Conservation (phyloP, 2,888 invertebrate species). For the Campaea margaritaria region DNA sequence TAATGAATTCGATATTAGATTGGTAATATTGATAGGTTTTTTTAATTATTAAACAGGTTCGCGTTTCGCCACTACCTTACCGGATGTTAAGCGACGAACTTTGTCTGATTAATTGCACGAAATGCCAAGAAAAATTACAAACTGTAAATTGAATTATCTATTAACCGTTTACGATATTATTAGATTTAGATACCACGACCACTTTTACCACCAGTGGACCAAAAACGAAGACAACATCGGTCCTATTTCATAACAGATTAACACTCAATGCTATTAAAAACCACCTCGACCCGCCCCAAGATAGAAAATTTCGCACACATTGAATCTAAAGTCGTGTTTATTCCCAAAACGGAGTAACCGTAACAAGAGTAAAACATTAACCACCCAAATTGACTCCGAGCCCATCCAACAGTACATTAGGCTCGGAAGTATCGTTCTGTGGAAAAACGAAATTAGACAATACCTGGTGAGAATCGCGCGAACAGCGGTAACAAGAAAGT, state of each 20-base stretch:
- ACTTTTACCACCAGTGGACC: too few species aligned
- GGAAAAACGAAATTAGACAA: slow-evolving; percentile 48
- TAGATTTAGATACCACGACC: too few species aligned
- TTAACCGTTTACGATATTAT: too few species aligned
- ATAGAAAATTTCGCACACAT: neutral
- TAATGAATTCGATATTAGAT: too few species aligned
- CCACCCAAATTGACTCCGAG: slow-evolving; percentile 39
- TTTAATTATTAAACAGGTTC: too few species aligned
- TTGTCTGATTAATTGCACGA: too few species aligned
- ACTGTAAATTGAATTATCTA: too few species aligned
- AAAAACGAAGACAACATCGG: too few species aligned
- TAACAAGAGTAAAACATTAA: slow-evolving; percentile 33
- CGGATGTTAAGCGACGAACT: too few species aligned
- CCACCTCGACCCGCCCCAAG: neutral
- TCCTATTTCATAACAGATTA: neutral
- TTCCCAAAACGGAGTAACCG: slow-evolving; percentile 12
- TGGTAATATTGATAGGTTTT: too few species aligned
- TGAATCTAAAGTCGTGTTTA: slow-evolving; percentile 4
- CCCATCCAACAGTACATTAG: slow-evolving; percentile 37
- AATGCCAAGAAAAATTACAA: too few species aligned
- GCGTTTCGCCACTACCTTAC: too few species aligned
- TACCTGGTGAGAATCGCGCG: slow-evolving; percentile 43
- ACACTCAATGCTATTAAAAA: neutral
- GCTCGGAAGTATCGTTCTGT: slow-evolving; percentile 38
- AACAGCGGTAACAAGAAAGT: slow-evolving; percentile 52